Evolutionary conservation across 2,113 vertebrate species (phyloP), one percentile per base, ranked within the genome.

Genomic region (Cryptotis parvus): DNA sequence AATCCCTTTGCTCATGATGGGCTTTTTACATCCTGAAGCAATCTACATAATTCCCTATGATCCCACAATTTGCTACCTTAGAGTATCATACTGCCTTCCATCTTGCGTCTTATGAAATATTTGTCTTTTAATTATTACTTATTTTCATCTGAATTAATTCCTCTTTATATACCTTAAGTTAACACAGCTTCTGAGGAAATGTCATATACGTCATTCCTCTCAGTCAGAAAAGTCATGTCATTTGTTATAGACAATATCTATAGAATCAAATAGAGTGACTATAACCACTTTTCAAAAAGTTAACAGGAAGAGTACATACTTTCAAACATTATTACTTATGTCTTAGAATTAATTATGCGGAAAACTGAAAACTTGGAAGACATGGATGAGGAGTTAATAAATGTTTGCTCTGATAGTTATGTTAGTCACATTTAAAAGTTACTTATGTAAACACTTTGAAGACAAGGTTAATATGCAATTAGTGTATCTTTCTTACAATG

Each of bases 61-160:
- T 15, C 18, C 1, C 1, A 74, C 66, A 29, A 27, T 65, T 87
- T 78, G 72, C 22, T 76, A 31, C 89, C 91, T 92, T 68, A 90
- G 90, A 95, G 90, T 77, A 27, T 37, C 66, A 80, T 37, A 70
- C 33, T 55, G 18, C n/a, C 14, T 88, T 75, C 65, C 80, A 63
- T 87, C 66, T 91, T 41, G 49, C 16, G 4, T 90, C 74, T 70
- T 95, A 35, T 86, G 61, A 83, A 95, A 90, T 66, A 87, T 11
- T 87, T 87, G 49, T 4, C 33, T 14, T 52, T 82, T 5, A 58
- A 85, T 78, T 84, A 37, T 91, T 69, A 12, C 87, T 89, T 69
- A 92, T 87, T 94, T 95, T 87, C 49, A 70, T 85, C 58, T 90
- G 58, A 88, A 88, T 94, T 84, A 87, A 73, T 93, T 92, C n/a